Percentiles rank a stretch among this genome's conserved stretches.
Conservation (phyloP, 2,113 vertebrate species). For the Cygnus buccinator region DNA sequence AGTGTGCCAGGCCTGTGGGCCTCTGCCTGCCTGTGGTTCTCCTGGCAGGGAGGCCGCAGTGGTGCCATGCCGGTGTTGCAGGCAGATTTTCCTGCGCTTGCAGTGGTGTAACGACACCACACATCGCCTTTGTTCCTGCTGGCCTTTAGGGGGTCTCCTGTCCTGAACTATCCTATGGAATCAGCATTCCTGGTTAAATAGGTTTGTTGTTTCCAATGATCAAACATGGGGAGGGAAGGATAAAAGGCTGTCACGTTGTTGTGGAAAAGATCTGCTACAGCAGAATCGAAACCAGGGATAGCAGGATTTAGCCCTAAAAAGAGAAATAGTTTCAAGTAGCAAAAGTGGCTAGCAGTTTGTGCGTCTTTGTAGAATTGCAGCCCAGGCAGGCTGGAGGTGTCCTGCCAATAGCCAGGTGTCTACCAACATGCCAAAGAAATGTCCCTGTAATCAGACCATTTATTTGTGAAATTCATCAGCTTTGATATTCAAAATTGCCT, state of each 20-base stretch:
- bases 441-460: not conserved
- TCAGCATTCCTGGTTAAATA: not conserved
- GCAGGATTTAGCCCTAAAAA: not conserved
- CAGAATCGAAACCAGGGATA: not conserved
- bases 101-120: not conserved
- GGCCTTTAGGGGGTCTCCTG: not conserved
- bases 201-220: not conserved
- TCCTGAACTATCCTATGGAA: not conserved
- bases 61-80: no score
- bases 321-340: not conserved
- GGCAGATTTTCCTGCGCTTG: not conserved
- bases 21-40: not conserved
- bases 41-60: no score
- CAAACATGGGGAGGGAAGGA: not conserved
- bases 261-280: not conserved
- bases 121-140: not conserved
- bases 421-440: fast-evolving
- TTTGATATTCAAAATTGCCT: fast-evolving
- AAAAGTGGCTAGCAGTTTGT: not conserved
- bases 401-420: fast-evolving
- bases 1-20: not conserved
- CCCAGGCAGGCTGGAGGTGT: not conserved
- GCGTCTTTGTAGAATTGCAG: not conserved
- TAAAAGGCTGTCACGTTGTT: not conserved
- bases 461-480: not conserved